phyloP scores from a whole-genome alignment of 2,888 invertebrate genomes.

The Pristionchus entomophagus region DNA sequence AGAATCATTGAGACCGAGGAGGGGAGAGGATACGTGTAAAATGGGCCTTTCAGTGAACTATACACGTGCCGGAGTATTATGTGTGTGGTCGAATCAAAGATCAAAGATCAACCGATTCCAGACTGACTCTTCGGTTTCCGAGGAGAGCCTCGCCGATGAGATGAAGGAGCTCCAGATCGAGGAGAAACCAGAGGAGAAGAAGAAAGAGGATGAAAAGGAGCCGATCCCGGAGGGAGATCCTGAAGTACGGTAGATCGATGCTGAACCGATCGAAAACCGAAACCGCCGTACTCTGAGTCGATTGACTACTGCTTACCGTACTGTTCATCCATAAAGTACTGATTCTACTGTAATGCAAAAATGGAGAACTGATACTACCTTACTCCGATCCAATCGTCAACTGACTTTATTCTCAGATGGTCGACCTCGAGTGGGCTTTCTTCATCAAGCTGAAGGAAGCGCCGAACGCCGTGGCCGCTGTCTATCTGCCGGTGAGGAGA shows the following conservation, averaged over 20 bases:
- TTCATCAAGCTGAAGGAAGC: constrained; percentile 61
- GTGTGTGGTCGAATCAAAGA: neutral
- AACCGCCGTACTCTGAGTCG: too few relatives aligned
- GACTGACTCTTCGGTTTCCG: neutral
- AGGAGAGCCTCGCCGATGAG: neutral
- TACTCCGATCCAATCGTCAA: too few relatives aligned
- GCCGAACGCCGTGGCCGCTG: constrained; percentile 60
- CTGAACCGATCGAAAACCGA: too few relatives aligned
- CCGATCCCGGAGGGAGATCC: constrained; percentile 19
- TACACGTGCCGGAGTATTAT: too few relatives aligned
- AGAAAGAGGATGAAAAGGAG: constrained; percentile 3
- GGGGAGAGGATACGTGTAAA: too few relatives aligned
- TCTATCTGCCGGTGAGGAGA: constrained; percentile 54
- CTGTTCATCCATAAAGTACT: too few relatives aligned
- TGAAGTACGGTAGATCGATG: neutral
- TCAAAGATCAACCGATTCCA: neutral
- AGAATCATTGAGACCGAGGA: too few relatives aligned
- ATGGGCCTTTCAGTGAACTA: too few relatives aligned
- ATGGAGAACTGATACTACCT: too few relatives aligned
- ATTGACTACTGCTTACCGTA: too few relatives aligned
- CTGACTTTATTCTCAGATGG: neutral
- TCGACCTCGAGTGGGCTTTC: constrained; percentile 45
- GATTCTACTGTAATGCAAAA: too few relatives aligned
- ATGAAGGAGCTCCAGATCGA: constrained; percentile 11
- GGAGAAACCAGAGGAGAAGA: neutral